Evolutionary conservation across 2,113 vertebrate species (phyloP).

Genomic region (Eulacestoma nigropectus): DNA sequence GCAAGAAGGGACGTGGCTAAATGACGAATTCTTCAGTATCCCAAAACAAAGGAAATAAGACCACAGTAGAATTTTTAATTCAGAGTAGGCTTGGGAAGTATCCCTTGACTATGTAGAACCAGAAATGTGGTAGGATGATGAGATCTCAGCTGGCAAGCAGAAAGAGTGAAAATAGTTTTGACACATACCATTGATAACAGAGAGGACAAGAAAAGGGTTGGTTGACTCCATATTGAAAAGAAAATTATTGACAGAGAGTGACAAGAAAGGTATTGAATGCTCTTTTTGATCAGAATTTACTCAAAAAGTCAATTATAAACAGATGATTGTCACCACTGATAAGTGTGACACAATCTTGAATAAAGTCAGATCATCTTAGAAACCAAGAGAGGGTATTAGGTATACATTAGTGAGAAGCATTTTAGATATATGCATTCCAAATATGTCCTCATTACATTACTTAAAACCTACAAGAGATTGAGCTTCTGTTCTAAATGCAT

Average conservation of each 20-base stretch:
- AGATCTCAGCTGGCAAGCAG: neutral
- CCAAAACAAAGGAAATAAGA: neutral
- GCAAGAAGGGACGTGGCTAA: neutral
- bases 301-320: neutral
- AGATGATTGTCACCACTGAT: neutral
- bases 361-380: neutral
- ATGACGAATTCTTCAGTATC: neutral
- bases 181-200: neutral
- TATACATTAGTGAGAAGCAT: neutral
- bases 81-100: neutral
- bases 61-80: neutral
- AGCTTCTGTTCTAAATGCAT: neutral
- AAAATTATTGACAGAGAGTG: neutral
- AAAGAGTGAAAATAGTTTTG: neutral
- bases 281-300: neutral
- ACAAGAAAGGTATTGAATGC: neutral
- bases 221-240: neutral
- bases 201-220: neutral
- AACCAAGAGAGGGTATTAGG: neutral
- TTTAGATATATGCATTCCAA: neutral
- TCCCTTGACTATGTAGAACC: neutral
- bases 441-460: neutral
- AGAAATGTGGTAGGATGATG: neutral
- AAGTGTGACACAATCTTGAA: neutral
- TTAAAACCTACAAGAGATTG: neutral